phyloP scores from a whole-genome alignment of 2,888 invertebrate genomes.

The Ochropleura plecta region DNA sequence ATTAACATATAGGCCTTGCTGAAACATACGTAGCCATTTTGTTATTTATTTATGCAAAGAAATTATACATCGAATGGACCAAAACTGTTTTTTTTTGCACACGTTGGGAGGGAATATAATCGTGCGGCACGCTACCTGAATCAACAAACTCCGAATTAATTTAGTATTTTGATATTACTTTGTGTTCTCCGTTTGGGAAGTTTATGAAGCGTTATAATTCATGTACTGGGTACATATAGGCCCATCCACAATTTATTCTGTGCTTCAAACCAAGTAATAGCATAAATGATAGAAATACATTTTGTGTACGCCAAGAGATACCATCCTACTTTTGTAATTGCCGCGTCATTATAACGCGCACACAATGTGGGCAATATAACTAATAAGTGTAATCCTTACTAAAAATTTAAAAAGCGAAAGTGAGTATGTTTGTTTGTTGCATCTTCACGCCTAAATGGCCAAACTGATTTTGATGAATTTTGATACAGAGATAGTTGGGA shows the following conservation, averaged over 20 bases:
- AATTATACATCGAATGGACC: conserved; percentile 60
- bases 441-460: too few relatives aligned
- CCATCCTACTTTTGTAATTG: too few relatives aligned
- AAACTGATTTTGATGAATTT: too few relatives aligned
- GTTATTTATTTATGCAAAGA: conserved; percentile 63
- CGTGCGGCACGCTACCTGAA: conserved; percentile 63
- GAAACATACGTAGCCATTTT: conserved; percentile 43
- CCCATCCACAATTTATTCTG: too few relatives aligned
- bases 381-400: too few relatives aligned
- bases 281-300: background rate
- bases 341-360: too few relatives aligned
- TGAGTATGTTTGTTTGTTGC: too few relatives aligned
- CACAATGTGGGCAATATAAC: too few relatives aligned
- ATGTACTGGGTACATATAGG: conserved; percentile 22
- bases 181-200: conserved; percentile 54
- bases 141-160: conserved; percentile 57
- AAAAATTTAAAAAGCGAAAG: too few relatives aligned
- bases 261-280: background rate
- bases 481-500: too few relatives aligned
- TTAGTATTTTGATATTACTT: conserved; percentile 51
- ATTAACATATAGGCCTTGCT: conserved; percentile 55
- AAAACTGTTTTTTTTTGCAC: conserved; percentile 63
- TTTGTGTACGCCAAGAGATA: too few relatives aligned
- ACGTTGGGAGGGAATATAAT: conserved; percentile 60
- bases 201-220: conserved; percentile 66